A percentile compares a stretch with the other conserved stretches of the same genome.
Evolutionary conservation across 2,797 vertebrate species (phyloP).

Genomic region (Takifugu ocellatus): DNA sequence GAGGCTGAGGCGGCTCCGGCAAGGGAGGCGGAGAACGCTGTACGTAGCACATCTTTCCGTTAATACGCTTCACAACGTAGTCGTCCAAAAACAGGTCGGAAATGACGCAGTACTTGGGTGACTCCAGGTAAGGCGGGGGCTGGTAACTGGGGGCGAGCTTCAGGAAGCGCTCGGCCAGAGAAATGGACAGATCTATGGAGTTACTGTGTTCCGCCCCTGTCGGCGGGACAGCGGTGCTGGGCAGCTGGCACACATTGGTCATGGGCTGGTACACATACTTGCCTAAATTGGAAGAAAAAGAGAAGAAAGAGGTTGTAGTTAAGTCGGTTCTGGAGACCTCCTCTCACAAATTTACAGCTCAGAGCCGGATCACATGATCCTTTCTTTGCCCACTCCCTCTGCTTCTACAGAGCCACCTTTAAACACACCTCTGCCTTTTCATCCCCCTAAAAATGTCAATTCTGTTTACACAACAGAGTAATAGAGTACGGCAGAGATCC

Average conservation of each 20-base stretch:
- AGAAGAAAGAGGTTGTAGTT: not conserved
- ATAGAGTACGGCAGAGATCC: too few relatives aligned
- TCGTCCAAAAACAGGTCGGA: conserved; percentile 94
- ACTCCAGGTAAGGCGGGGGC: conserved; percentile 86
- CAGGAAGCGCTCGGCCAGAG: conserved; percentile 89
- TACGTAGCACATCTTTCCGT: conserved; percentile 98
- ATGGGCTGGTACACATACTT: conserved; percentile 98
- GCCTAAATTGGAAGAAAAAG: conserved; percentile 69
- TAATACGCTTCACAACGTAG: conserved; percentile 96
- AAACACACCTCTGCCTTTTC: too few relatives aligned
- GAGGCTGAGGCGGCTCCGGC: conserved; percentile 59
- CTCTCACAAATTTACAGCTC: not conserved
- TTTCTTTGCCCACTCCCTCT: too few relatives aligned
- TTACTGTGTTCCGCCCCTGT: conserved; percentile 76
- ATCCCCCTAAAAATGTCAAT: too few relatives aligned
- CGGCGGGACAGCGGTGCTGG: conserved; percentile 87
- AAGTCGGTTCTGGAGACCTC: not conserved
- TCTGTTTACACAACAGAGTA: too few relatives aligned
- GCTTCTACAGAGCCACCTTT: too few relatives aligned
- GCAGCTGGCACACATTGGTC: conserved; percentile 93
- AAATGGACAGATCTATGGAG: conserved; percentile 89
- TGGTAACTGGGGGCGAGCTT: conserved; percentile 89
- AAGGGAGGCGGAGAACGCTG: conserved; percentile 81
- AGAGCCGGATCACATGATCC: not conserved
- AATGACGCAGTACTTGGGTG: conserved; percentile 91